Base-by-base conservation (phyloP, 2,113 vertebrate genomes). In the Vulpes lagopus region DNA sequence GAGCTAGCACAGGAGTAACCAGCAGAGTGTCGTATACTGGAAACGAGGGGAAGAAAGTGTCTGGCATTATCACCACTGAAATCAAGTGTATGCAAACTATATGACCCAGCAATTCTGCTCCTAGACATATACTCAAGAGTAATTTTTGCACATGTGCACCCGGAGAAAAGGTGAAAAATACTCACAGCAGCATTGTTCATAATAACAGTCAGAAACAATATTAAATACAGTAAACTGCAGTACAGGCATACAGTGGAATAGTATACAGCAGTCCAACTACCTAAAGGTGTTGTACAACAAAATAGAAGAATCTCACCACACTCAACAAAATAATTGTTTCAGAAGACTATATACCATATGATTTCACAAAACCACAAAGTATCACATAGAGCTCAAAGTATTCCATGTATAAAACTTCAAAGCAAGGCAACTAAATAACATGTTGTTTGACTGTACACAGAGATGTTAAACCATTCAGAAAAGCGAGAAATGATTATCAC, bases 331-430 rank as follows among this genome's bases (percentile, higher is more conserved):
- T 30, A 93, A 87, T 3, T 62, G 55, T 87, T 73, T 65, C 32
- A 27, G 51, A 74, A 92, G 27, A 87, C 64, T 53, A 65, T 27
- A 22, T 83, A 27, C 17, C 10, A 0, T 16, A 38, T 30, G 14
- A 80, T 65, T 91, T 91, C 57, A 82, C 62, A 86, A 69, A 86
- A 92, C 55, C 73, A 96, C 71, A 16, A 88, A 74, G n/a, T n/a
- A 87, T 87, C 71, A 87, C 19, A 22, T 25, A 8, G 14, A 79
- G 59, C 19, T 82, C 80, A 69, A 78, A 92, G n/a, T 19, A 89
- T 38, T 38, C 43, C 59, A 69, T n/a, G 43, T 53, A 69, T 8
- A 60, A 92, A 80, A 43, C 59, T 89, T 82, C 88, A 91, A 92
- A 89, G 11, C 35, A 91, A 20, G 30, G 16, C 4, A 74, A 57